Evolutionary conservation across 2,113 vertebrate genomes (phyloP), one percentile per base, ranked within the genome.

Genomic region (Empidonax alnorum): DNA sequence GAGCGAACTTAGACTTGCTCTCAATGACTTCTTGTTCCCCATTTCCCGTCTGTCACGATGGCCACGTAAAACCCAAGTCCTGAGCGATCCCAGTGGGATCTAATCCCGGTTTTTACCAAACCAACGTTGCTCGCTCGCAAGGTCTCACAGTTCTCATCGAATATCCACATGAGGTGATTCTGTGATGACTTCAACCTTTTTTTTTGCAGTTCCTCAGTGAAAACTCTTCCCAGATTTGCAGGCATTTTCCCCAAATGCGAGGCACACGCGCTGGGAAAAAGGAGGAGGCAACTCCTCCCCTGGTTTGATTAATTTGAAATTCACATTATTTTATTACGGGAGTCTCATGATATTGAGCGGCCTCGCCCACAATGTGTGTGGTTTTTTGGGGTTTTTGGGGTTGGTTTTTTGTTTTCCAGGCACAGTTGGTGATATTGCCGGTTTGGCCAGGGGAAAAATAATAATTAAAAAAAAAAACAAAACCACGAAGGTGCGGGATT

Each of bases 341-440:
- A 95, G 68, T 93, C 94, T 97, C 49, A 90, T 96, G 92, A 72
- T 89, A 79, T 75, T 56, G 84, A 95, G 41, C 17, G 58, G 90
- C 93, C 96, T 96, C 93, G 11, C 92, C 95, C 92, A 92, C 96
- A 95, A 94, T 89, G 94, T 97, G 95, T 97, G 96, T 95, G 95
- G 96, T 71, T 96, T 94, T 95, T 78, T 77, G 93, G 90, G 94
- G 90, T 46, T 94, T 95, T 56, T 2, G 94, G 72, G 16, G 89
- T 96, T 76, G 76, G 49, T 37, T 85, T 50, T 25, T 49, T 49
- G 25, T 50, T 27, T 15, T 24, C 47, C 71, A 92, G 84, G 85
- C 80, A 27, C 23, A 6, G 59, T 88, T 95, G 92, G 76, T 78
- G 90, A 96, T 61, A 58, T 71, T 89, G 83, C 93, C 5, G 23